Evolutionary conservation across 2,797 vertebrate species (phyloP).

Genomic region (Lacerta bilineata): DNA sequence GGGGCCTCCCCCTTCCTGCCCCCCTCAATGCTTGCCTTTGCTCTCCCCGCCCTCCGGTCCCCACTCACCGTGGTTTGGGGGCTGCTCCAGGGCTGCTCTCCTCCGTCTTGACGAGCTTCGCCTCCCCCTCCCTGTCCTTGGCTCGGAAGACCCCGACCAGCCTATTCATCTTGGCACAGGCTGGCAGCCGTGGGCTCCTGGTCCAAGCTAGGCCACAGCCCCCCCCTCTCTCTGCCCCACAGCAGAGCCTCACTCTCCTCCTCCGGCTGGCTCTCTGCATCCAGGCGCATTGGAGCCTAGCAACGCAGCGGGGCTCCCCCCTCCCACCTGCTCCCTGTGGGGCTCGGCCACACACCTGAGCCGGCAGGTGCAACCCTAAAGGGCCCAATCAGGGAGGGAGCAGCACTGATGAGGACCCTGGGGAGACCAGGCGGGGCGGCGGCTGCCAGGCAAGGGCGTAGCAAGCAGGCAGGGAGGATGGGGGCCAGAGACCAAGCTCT

Average conservation of each 20-base stretch:
- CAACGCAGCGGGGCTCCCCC: background rate
- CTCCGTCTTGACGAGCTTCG: background rate
- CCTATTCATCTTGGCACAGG: background rate
- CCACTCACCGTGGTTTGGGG: rapidly evolving
- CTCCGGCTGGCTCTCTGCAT: rapidly evolving
- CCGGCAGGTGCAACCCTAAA: slow-evolving; percentile 23
- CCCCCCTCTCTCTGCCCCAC: rapidly evolving
- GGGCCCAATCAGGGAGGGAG: slow-evolving; percentile 6
- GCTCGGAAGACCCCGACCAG: background rate
- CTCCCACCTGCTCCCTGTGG: background rate
- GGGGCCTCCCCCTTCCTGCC: background rate
- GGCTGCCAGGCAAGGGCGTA: background rate
- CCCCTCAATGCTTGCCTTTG: background rate
- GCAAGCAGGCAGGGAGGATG: background rate
- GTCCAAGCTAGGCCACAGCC: rapidly evolving
- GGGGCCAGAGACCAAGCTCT: too few species aligned
- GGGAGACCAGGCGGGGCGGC: background rate
- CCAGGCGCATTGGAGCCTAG: rapidly evolving
- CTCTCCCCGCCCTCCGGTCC: background rate
- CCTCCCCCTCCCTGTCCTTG: background rate
- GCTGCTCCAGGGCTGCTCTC: too few species aligned
- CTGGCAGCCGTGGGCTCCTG: rapidly evolving
- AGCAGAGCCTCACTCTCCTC: rapidly evolving
- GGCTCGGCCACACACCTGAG: background rate
- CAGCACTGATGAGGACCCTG: slow-evolving; percentile 10